These are phyloP conservation scores for Numida meleagris DNA, from an alignment of 2,113 vertebrate species.

Conservation along the genomic window DNA sequence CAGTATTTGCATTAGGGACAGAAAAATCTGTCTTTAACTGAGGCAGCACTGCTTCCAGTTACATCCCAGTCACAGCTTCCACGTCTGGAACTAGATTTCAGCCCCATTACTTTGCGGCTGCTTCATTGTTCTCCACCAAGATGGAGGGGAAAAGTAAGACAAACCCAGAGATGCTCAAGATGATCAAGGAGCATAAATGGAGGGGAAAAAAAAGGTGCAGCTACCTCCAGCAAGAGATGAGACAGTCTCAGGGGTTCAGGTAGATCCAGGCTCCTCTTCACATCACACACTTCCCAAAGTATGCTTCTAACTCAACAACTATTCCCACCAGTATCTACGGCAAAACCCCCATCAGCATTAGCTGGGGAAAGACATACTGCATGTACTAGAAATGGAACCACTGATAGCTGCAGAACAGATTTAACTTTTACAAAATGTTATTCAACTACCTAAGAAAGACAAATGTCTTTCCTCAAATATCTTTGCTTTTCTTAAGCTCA, in stretches of 20 bases:
- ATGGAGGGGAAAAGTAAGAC: not conserved
- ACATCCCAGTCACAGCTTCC: not conserved
- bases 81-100: not conserved
- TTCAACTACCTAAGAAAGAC: not conserved
- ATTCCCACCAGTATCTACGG: not conserved
- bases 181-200: not conserved
- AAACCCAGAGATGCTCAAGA: not conserved
- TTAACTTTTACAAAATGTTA: not conserved
- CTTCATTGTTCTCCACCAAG: not conserved
- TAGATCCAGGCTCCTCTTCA: not conserved
- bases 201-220: not conserved
- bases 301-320: not conserved
- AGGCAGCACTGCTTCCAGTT: constrained; percentile 4
- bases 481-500: not conserved
- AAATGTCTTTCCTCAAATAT: not conserved
- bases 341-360: not conserved
- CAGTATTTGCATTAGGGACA: not conserved
- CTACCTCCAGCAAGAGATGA: not conserved
- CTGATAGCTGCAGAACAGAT: not conserved
- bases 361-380: not conserved
- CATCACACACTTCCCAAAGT: not conserved
- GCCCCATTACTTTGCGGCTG: not conserved
- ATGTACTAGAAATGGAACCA: not conserved
- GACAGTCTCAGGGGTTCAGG: not conserved
- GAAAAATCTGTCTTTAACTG: constrained; percentile 40